Conservation (phyloP, 1,140 invertebrate species). For the Pinna nobilis region DNA sequence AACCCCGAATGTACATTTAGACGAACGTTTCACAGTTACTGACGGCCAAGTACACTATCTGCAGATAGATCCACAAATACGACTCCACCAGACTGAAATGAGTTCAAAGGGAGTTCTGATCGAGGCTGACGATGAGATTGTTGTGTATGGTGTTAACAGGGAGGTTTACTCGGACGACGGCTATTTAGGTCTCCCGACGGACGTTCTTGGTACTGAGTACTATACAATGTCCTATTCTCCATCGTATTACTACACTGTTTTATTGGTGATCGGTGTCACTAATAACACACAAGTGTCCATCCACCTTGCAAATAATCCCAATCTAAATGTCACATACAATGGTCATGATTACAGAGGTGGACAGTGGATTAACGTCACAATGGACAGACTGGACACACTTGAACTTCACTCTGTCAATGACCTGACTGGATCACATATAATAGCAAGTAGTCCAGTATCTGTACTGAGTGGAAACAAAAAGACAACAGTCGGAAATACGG, state of each 20-base stretch:
- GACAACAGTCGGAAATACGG: slow-evolving; percentile 20
- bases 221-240: slow-evolving; percentile 45
- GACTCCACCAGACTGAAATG: slow-evolving; percentile 12
- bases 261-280: slow-evolving; percentile 21
- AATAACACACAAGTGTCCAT: slow-evolving; percentile 43
- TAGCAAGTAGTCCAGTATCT: slow-evolving; percentile 6
- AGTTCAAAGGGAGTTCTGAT: slow-evolving; percentile 40
- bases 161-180: slow-evolving; percentile 49
- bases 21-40: neutral
- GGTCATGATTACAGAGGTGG: slow-evolving; percentile 36
- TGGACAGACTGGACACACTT: slow-evolving; percentile 45
- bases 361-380: slow-evolving; percentile 36
- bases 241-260: slow-evolving; percentile 17
- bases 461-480: slow-evolving; percentile 41
- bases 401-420: slow-evolving; percentile 34
- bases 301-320: slow-evolving; percentile 10
- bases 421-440: slow-evolving; percentile 27
- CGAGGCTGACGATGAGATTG: slow-evolving; percentile 40
- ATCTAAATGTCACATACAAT: slow-evolving; percentile 25
- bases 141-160: slow-evolving; percentile 54
- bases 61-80: neutral
- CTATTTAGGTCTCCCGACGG: slow-evolving; percentile 54
- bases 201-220: slow-evolving; percentile 52
- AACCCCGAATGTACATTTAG: neutral
- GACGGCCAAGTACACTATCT: neutral